These are phyloP conservation scores for Netelia virgata DNA, from an alignment of 2,888 invertebrate genomes.

Conservation along the genomic window DNA sequence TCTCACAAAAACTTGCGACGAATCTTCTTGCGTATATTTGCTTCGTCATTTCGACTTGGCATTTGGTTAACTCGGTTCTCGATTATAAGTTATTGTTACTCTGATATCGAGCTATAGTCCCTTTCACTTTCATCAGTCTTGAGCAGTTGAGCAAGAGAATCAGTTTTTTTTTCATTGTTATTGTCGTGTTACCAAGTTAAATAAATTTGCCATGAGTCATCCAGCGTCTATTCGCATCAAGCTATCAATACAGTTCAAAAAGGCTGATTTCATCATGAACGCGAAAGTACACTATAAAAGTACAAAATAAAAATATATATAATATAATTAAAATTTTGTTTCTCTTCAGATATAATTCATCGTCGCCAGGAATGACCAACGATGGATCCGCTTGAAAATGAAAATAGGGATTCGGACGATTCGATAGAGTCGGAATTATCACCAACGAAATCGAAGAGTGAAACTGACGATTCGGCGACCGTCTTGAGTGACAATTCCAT, in stretches of 20 bases:
- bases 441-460: slow-evolving; percentile 29
- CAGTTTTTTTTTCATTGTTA: slow-evolving; percentile 5
- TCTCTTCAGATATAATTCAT: slow-evolving; percentile 40
- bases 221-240: not conserved
- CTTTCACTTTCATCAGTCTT: slow-evolving; percentile 31
- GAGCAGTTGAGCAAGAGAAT: slow-evolving; percentile 21
- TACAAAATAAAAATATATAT: not conserved
- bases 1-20: too few species aligned
- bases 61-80: not conserved
- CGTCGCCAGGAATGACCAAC: slow-evolving; percentile 24
- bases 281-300: not conserved
- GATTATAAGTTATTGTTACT: not conserved
- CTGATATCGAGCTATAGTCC: not conserved
- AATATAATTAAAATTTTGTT: not conserved
- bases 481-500: slow-evolving; percentile 12
- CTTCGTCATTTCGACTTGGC: not conserved
- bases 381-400: slow-evolving; percentile 49
- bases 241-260: not conserved
- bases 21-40: not conserved
- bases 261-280: not conserved
- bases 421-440: slow-evolving; percentile 18
- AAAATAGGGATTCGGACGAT: slow-evolving; percentile 43
- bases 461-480: slow-evolving; percentile 29
- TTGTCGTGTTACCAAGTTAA: not conserved
- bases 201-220: not conserved